Conservation (phyloP, 2,797 vertebrate species). For the Lepilemur septentrionalis region DNA sequence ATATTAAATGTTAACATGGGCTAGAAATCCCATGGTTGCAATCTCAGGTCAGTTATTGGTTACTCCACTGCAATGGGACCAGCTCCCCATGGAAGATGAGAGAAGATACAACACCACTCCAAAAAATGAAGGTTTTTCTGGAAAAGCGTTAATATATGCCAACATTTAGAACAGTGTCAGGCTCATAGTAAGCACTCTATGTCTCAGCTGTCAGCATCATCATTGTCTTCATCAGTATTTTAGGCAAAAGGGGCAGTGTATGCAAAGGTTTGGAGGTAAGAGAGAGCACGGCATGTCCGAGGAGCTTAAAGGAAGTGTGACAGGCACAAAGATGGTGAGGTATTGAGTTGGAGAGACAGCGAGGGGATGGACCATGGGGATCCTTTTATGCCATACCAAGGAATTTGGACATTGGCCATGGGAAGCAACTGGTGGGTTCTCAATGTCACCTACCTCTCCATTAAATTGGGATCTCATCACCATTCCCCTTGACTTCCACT, state of each 20-base stretch:
- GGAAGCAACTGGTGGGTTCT: not conserved
- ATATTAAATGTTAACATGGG: not conserved
- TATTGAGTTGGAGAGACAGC: not conserved
- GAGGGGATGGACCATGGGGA: not conserved
- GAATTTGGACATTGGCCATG: not conserved
- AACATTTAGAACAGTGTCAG: not conserved
- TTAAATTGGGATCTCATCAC: not conserved
- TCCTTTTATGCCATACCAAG: not conserved
- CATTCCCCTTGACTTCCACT: not conserved
- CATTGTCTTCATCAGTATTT: not conserved
- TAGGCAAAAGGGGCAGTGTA: not conserved
- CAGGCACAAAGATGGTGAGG: not conserved
- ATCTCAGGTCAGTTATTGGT: not conserved
- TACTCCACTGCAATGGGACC: not conserved
- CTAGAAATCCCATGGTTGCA: not conserved
- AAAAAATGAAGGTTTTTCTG: not conserved
- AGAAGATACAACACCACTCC: not conserved
- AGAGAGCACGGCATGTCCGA: not conserved
- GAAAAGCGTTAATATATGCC: not conserved
- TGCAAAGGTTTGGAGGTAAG: not conserved
- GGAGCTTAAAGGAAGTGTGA: not conserved
- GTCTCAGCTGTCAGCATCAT: not conserved
- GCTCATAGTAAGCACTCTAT: not conserved
- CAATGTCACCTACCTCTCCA: not conserved
- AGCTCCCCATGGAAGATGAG: not conserved